phyloP scores from a whole-genome alignment of 2,888 invertebrate genomes.

The Geophilus truncorum region DNA sequence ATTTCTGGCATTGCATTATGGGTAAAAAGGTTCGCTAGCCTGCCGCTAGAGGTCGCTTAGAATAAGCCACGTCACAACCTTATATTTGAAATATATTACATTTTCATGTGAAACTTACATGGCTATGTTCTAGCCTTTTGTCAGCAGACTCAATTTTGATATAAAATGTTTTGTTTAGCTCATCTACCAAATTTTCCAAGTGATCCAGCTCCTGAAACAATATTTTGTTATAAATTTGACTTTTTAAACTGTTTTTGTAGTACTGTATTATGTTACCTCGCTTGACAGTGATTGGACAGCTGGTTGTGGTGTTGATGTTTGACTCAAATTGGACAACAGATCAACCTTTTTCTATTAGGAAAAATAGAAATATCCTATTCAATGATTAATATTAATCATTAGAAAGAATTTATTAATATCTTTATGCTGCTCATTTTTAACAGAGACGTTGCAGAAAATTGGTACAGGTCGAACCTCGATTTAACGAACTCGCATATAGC shows the following conservation, averaged over 20 bases:
- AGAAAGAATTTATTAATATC: no score
- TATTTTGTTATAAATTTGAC: not conserved
- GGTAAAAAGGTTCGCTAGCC: no score
- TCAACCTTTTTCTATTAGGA: conserved; percentile 28
- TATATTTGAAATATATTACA: no score
- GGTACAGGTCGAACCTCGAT: no score
- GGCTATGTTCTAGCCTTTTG: conserved; percentile 30
- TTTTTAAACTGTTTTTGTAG: not conserved
- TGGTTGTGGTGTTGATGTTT: not conserved
- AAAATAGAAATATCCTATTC: no score
- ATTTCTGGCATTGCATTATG: no score
- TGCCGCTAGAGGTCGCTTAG: no score
- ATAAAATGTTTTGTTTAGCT: conserved; percentile 32
- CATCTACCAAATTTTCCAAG: conserved; percentile 5
- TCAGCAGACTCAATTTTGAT: conserved; percentile 29
- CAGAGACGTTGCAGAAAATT: no score
- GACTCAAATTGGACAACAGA: not conserved
- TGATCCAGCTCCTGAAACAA: conserved; percentile 31
- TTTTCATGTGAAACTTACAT: conserved; percentile 17
- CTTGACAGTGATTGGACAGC: not conserved
- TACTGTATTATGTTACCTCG: not conserved
- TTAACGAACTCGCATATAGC: no score
- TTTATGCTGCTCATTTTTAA: no score
- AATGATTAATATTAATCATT: no score
- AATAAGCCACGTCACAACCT: no score